phyloP scores from a whole-genome alignment of 2,797 vertebrate species.

The Chelidonichthys spinosus region DNA sequence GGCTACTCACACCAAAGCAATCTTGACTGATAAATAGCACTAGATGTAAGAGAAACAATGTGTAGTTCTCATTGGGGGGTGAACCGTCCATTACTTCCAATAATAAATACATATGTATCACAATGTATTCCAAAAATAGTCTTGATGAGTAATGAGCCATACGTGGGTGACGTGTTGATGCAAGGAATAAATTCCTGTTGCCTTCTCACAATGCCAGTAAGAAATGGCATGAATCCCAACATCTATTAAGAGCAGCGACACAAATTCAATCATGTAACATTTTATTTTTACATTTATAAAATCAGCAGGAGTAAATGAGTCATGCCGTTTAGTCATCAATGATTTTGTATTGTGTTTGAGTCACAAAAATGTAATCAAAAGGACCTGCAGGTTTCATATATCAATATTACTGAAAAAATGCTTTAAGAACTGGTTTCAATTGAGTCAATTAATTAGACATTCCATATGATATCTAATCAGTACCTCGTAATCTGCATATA shows the following conservation, averaged over 20 bases:
- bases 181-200: neutral
- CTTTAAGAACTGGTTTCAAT: conserved; percentile 12
- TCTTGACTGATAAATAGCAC: too few species aligned
- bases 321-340: conserved; percentile 4
- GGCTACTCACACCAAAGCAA: too few species aligned
- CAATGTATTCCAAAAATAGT: neutral
- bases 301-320: conserved; percentile 20
- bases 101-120: neutral
- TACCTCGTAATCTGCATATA: conserved; percentile 27
- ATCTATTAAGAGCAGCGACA: neutral
- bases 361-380: conserved; percentile 9
- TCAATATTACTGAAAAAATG: conserved; percentile 7
- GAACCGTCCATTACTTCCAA: neutral
- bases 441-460: conserved; percentile 30
- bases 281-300: conserved; percentile 16
- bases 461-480: conserved; percentile 28
- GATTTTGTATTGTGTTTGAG: conserved; percentile 26
- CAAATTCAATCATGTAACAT: neutral
- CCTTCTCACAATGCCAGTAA: neutral
- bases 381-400: conserved; percentile 6
- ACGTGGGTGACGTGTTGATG: neutral
- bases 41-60: too few species aligned
- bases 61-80: too few species aligned
- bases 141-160: too few species aligned
- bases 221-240: neutral